Conservation (phyloP, 2,113 vertebrate species). For the Forbesichthys agassizii region DNA sequence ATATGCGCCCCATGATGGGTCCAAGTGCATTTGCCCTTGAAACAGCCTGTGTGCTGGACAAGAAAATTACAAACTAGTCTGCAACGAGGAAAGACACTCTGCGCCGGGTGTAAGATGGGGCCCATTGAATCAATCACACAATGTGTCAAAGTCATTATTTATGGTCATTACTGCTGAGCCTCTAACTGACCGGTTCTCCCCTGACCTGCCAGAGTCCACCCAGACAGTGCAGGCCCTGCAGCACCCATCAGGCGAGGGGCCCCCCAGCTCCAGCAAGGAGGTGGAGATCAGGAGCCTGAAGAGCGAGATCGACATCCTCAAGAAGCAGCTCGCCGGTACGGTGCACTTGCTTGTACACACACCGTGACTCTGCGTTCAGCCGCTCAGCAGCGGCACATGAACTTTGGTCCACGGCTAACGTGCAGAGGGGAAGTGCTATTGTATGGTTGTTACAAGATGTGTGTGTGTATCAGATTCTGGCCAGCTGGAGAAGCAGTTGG, state of each 20-base stretch:
- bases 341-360: not conserved
- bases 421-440: not conserved
- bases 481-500: conserved; percentile 87
- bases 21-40: too few species aligned
- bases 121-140: too few species aligned
- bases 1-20: too few species aligned
- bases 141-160: not conserved
- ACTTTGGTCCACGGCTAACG: not conserved
- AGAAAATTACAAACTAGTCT: too few species aligned
- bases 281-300: conserved; percentile 93
- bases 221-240: conserved; percentile 93
- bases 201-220: conserved; percentile 83
- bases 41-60: too few species aligned
- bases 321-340: conserved; percentile 90
- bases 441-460: not conserved
- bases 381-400: not conserved
- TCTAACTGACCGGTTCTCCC: not conserved
- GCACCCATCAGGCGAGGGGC: conserved; percentile 82
- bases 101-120: too few species aligned
- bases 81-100: too few species aligned
- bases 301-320: conserved; percentile 93
- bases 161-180: not conserved
- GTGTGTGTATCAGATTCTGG: conserved; percentile 79
- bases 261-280: conserved; percentile 83
- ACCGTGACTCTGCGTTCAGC: not conserved